Evolutionary conservation across 2,888 invertebrate genomes (phyloP).

Genomic region (Psylliodes chrysocephalus): DNA sequence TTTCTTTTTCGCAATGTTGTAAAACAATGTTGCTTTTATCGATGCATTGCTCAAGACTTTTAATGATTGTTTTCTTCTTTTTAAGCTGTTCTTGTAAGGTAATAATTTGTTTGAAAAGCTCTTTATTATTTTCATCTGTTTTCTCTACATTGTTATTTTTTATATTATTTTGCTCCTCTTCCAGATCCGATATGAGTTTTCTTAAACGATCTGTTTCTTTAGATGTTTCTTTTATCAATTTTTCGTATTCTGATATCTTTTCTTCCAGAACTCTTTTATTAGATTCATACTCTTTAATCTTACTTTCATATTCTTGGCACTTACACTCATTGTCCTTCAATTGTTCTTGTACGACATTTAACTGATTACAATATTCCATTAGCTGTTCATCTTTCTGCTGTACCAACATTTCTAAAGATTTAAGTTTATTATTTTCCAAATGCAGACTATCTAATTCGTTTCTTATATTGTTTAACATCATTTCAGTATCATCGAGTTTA

Average conservation of each 20-base stretch:
- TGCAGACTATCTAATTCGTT: background rate
- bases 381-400: constrained; percentile 18
- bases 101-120: background rate
- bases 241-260: constrained; percentile 12
- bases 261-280: constrained; percentile 5
- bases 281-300: constrained; percentile 1
- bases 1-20: constrained; percentile 36
- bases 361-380: background rate
- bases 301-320: no score
- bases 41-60: constrained; percentile 37
- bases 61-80: constrained; percentile 29
- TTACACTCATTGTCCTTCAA: no score
- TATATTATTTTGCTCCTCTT: background rate
- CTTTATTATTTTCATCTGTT: background rate
- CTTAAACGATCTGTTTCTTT: constrained; percentile 10
- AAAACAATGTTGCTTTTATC: constrained; percentile 39
- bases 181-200: constrained; percentile 10
- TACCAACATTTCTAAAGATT: constrained; percentile 10
- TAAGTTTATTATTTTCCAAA: constrained; percentile 2
- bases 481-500: background rate
- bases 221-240: background rate
- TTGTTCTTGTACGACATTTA: no score
- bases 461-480: background rate
- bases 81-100: constrained; percentile 25
- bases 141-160: constrained; percentile 1